These are phyloP conservation scores for Cydia strobilella DNA, from an alignment of 1,140 invertebrate genomes.

Conservation along the genomic window DNA sequence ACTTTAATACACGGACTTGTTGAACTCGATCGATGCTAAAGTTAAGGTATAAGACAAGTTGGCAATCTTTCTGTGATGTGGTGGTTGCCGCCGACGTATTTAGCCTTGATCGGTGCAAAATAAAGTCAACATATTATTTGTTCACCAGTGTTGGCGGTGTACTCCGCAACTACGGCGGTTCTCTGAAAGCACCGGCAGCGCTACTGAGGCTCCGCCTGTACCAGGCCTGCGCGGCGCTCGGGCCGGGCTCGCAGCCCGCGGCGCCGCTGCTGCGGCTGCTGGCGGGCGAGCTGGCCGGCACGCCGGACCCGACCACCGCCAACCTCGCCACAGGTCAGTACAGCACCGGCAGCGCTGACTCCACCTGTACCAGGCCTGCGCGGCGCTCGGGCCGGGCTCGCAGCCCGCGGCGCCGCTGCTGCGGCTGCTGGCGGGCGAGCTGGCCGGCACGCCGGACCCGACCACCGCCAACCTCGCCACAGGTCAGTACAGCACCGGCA, in stretches of 20 bases:
- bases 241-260: conserved; percentile 90
- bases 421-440: conserved; percentile 97
- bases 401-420: conserved; percentile 92
- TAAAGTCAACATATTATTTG: background rate
- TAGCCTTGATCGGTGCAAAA: too few relatives aligned
- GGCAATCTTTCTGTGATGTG: too few relatives aligned
- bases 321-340: conserved; percentile 87
- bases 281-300: conserved; percentile 96
- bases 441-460: conserved; percentile 95
- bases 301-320: conserved; percentile 96
- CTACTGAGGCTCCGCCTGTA: conserved; percentile 95
- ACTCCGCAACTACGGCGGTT: conserved; percentile 95
- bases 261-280: conserved; percentile 94
- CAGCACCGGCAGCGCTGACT: conserved; percentile 91
- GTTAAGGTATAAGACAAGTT: too few relatives aligned
- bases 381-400: conserved; percentile 90
- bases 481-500: conserved; percentile 41
- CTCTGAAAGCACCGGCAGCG: conserved; percentile 95
- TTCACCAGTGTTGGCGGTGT: conserved; percentile 81
- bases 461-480: conserved; percentile 95
- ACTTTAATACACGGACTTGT: too few relatives aligned
- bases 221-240: conserved; percentile 92
- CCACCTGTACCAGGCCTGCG: conserved; percentile 94
- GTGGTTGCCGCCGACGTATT: too few relatives aligned
- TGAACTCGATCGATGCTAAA: too few relatives aligned